phyloP scores from a whole-genome alignment of 2,888 invertebrate genomes.

The Cheilosia scutellata region DNA sequence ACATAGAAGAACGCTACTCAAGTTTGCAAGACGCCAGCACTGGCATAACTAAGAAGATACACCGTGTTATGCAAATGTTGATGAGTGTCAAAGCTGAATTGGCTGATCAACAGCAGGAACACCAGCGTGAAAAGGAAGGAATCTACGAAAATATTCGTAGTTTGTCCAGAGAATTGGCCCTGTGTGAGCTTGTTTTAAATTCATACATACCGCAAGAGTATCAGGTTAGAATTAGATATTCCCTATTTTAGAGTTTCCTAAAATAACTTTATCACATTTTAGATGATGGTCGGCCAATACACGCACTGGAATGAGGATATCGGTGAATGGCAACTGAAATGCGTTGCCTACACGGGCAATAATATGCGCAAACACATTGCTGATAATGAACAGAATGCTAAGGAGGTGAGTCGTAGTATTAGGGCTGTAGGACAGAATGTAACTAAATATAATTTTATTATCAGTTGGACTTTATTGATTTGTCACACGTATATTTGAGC shows the following conservation, averaged over 20 bases:
- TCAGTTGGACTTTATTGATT: constrained; percentile 86
- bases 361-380: constrained; percentile 93
- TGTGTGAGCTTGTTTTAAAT: constrained; percentile 95
- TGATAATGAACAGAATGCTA: constrained; percentile 82
- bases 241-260: background rate
- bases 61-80: constrained; percentile 93
- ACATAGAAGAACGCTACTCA: constrained; percentile 97
- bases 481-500: constrained; percentile 88
- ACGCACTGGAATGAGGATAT: constrained; percentile 99
- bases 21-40: constrained; percentile 97
- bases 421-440: background rate
- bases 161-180: constrained; percentile 94
- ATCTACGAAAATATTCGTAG: constrained; percentile 96
- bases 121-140: constrained; percentile 98
- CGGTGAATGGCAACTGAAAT: constrained; percentile 98
- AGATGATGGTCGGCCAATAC: constrained; percentile 95
- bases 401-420: constrained; percentile 78
- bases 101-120: constrained; percentile 95
- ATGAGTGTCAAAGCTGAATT: constrained; percentile 94
- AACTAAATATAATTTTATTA: constrained; percentile 60
- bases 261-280: constrained; percentile 43
- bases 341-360: constrained; percentile 99
- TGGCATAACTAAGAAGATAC: constrained; percentile 96
- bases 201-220: constrained; percentile 97
- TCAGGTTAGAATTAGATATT: constrained; percentile 86